Evolutionary conservation across 2,888 invertebrate species (phyloP).

Genomic region (Zootermopsis nevadensis): DNA sequence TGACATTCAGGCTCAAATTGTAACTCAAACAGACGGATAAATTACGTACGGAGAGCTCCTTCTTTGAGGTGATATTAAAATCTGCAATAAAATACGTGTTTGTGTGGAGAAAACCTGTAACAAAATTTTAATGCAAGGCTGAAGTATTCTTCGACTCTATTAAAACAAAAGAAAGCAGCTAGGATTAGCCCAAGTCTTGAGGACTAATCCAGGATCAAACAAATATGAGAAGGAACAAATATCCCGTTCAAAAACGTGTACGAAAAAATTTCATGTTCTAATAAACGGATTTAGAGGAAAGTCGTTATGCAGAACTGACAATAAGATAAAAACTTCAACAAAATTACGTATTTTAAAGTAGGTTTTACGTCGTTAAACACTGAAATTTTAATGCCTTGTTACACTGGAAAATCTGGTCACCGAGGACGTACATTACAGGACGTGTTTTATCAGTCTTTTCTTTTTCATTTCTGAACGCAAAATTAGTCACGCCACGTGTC

Average conservation of each 20-base stretch:
- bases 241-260: too few relatives aligned
- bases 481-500: neutral
- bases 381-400: neutral
- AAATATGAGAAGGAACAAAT: neutral
- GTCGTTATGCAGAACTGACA: neutral
- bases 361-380: neutral
- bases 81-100: too few relatives aligned
- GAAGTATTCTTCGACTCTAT: too few relatives aligned
- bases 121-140: too few relatives aligned
- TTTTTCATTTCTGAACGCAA: neutral
- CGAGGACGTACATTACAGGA: neutral
- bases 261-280: neutral
- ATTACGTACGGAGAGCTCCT: too few relatives aligned
- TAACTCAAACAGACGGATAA: too few relatives aligned
- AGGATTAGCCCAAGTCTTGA: too few relatives aligned
- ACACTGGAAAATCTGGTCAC: neutral
- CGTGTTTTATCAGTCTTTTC: neutral
- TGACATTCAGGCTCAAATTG: too few relatives aligned
- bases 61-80: too few relatives aligned
- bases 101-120: too few relatives aligned
- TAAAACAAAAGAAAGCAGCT: too few relatives aligned
- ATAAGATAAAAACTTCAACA: neutral
- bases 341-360: neutral
- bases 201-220: neutral
- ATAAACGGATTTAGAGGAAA: neutral